Evolutionary conservation across 2,797 vertebrate genomes (phyloP).

Genomic region (Mareca penelope): DNA sequence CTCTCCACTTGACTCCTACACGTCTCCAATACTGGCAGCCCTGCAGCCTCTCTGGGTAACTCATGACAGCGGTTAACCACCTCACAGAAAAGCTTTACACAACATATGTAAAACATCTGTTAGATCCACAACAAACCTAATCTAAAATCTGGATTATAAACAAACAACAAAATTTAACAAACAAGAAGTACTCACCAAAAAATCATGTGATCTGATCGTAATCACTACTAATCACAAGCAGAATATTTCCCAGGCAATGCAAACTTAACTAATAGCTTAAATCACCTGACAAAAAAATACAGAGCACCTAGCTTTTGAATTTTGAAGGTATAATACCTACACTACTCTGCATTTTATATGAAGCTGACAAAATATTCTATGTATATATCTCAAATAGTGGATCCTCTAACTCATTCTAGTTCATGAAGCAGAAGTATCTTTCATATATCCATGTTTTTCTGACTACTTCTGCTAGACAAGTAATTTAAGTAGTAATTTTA

Average conservation of each 20-base stretch:
- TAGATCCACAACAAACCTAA: background rate
- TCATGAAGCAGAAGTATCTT: background rate
- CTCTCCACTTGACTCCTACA: rapidly evolving
- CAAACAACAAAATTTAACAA: background rate
- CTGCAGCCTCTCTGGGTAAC: background rate
- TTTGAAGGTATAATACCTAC: background rate
- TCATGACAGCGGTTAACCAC: background rate
- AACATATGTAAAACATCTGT: background rate
- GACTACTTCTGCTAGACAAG: constrained; percentile 15
- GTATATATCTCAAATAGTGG: background rate
- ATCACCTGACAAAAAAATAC: background rate
- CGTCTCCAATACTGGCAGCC: background rate
- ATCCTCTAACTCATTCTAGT: background rate
- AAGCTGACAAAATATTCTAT: constrained; percentile 17
- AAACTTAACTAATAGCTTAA: background rate
- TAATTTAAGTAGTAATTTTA: constrained; percentile 31
- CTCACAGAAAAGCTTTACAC: background rate
- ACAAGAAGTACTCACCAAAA: background rate
- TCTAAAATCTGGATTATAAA: background rate
- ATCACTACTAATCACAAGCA: background rate
- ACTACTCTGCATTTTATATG: background rate
- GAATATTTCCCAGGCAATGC: background rate
- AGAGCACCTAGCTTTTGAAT: background rate
- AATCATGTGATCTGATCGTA: background rate
- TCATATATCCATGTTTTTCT: constrained; percentile 8